These are phyloP conservation scores for Vulpes lagopus DNA, from an alignment of 2,113 vertebrate species.

Conservation along the genomic window DNA sequence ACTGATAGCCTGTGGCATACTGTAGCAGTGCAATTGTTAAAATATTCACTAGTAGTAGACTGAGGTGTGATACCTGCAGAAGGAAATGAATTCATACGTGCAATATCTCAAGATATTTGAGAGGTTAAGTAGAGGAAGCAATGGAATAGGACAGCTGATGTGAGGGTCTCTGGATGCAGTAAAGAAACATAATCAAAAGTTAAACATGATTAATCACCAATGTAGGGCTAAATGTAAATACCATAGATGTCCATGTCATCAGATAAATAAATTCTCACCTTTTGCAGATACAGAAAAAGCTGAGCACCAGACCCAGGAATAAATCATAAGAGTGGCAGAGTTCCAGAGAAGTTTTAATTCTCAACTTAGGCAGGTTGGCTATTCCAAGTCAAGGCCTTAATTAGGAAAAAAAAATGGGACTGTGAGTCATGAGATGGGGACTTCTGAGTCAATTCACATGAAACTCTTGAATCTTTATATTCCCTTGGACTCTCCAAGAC, in stretches of 20 bases:
- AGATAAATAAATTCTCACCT: neutral
- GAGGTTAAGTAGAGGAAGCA: neutral
- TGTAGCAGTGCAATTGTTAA: neutral
- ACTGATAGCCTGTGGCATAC: neutral
- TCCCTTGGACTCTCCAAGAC: neutral
- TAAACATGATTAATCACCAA: neutral
- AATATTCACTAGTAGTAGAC: neutral
- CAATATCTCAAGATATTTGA: neutral
- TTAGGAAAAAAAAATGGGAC: neutral
- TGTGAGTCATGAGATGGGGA: neutral
- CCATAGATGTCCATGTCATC: neutral
- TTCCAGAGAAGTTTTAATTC: conserved; percentile 31
- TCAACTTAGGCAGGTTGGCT: neutral
- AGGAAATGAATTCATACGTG: neutral
- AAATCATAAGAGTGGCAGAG: neutral
- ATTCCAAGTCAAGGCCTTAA: neutral
- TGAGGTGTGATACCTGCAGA: neutral
- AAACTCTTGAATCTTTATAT: neutral
- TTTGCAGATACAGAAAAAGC: neutral
- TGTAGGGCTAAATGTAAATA: neutral
- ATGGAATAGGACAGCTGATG: neutral
- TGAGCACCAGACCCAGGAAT: neutral
- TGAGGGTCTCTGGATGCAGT: neutral
- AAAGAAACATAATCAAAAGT: neutral
- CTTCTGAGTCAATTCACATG: neutral